Evolutionary conservation across 2,888 invertebrate genomes (phyloP).

Genomic region (Carpatolechia fugitivella): DNA sequence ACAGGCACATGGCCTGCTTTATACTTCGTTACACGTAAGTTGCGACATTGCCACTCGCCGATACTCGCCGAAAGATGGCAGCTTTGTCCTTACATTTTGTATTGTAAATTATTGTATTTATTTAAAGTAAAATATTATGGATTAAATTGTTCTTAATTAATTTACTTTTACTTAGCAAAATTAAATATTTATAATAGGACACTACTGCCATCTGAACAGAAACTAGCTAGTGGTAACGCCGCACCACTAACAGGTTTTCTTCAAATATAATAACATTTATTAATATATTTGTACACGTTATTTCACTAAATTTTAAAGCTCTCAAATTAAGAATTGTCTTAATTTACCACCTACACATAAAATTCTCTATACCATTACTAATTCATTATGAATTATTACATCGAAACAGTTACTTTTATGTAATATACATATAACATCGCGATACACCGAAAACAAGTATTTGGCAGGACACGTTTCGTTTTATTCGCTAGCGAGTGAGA

Average conservation of each 20-base stretch:
- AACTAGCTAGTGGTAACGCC: too few species aligned
- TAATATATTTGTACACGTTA: conserved; percentile 60
- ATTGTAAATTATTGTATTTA: too few species aligned
- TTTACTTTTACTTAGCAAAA: too few species aligned
- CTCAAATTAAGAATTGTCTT: conserved; percentile 69
- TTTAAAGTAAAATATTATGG: too few species aligned
- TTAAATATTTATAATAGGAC: too few species aligned
- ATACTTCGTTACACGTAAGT: conserved; percentile 28
- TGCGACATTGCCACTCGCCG: too few species aligned
- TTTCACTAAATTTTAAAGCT: conserved; percentile 68
- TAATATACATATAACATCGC: conserved; percentile 43
- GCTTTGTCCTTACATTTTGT: too few species aligned
- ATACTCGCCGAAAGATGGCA: too few species aligned
- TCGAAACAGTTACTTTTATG: conserved; percentile 39
- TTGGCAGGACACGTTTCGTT: conserved; percentile 45
- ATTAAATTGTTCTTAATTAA: too few species aligned
- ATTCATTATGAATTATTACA: conserved; percentile 46
- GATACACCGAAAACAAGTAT: conserved; percentile 36
- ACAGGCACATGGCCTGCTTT: conserved; percentile 12
- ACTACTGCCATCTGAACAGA: too few species aligned
- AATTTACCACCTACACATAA: conserved; percentile 48
- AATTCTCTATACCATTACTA: conserved; percentile 42
- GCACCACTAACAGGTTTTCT: conserved; percentile 35
- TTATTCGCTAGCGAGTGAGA: conserved; percentile 23
- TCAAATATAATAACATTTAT: conserved; percentile 37